Evolutionary conservation across 1,140 invertebrate species (phyloP), one percentile per base, ranked within the genome.

Genomic region (Drosophila sp.): DNA sequence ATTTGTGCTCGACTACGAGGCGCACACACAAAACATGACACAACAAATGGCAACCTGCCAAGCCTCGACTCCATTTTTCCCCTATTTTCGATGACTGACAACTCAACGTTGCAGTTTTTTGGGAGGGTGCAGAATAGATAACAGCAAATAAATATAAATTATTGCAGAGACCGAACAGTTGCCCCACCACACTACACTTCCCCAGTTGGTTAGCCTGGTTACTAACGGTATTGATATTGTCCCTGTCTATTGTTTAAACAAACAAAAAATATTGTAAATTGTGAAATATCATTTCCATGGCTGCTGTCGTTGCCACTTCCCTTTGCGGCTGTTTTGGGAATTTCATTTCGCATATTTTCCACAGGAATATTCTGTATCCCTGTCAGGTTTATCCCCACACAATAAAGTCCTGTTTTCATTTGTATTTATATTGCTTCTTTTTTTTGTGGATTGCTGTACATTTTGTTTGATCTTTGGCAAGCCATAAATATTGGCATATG

Each of bases 401-500:
- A 14, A 29, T 29, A 6, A 3, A 43, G 18, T 27, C 13, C 41
- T 57, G 40, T 38, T 5, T 29, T 29, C 2, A 27, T 27, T 27
- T 27, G 25, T 27, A 27, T 27, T 27, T 27, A 3, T 29, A 29
- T 29, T 3, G 14, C 25, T 18, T 64, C 7, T 63, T 13, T 32
- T 36, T 48, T 5, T 46, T 59, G 25, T 50, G 34, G 32, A 64
- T 50, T 41, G 48, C 63, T 70, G 32, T 56, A 43, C 50, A 64
- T 64, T 64, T 71, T 34, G 36, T 16, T 65, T 72, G 53, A 72
- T 58, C 18, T 62, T 64, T 21, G 50, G 67, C 41, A 59, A 36
- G 61, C 69, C 51, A 71, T 65, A 72, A 66, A 58, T 72, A 72
- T 72, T 66, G 69, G 69, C 62, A 65, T 36, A 72, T 72, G 69